phyloP scores from a whole-genome alignment of 2,797 vertebrate genomes.

The Enteromius thamalakanensis region DNA sequence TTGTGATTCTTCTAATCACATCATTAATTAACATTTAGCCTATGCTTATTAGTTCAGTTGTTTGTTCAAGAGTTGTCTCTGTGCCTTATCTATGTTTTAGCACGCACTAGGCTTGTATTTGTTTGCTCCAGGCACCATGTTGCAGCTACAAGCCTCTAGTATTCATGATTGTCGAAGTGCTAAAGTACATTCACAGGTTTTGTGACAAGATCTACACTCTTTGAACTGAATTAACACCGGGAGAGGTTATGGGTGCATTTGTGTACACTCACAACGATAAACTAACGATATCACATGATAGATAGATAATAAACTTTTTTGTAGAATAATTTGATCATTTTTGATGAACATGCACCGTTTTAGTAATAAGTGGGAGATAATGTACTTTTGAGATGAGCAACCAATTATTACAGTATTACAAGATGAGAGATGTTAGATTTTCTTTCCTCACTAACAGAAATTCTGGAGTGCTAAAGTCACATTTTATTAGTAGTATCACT shows the following conservation, averaged over 20 bases:
- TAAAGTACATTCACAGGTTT: conserved; percentile 4
- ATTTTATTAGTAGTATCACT: background rate
- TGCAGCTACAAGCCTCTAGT: conserved; percentile 12
- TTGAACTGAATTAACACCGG: conserved; percentile 27
- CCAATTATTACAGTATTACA: background rate
- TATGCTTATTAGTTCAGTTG: conserved; percentile 39
- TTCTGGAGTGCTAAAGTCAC: background rate
- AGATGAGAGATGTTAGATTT: background rate
- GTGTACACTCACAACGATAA: conserved; percentile 11
- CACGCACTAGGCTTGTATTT: conserved; percentile 41
- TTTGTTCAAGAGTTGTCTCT: conserved; percentile 54
- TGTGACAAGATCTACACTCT: conserved; percentile 23
- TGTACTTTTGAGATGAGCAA: background rate
- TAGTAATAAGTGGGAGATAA: background rate
- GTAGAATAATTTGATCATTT: background rate
- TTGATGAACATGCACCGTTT: conserved; percentile 1
- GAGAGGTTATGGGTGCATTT: conserved; percentile 26
- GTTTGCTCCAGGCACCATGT: conserved; percentile 38
- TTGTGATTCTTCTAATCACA: conserved; percentile 62
- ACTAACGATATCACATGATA: background rate
- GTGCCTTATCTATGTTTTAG: conserved; percentile 57
- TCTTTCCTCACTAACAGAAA: background rate
- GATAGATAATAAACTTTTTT: conserved; percentile 8
- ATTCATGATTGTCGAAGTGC: conserved; percentile 6
- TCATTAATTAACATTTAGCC: conserved; percentile 40